Conservation (phyloP, 2,797 vertebrate species). For the Sylvilagus floridanus region DNA sequence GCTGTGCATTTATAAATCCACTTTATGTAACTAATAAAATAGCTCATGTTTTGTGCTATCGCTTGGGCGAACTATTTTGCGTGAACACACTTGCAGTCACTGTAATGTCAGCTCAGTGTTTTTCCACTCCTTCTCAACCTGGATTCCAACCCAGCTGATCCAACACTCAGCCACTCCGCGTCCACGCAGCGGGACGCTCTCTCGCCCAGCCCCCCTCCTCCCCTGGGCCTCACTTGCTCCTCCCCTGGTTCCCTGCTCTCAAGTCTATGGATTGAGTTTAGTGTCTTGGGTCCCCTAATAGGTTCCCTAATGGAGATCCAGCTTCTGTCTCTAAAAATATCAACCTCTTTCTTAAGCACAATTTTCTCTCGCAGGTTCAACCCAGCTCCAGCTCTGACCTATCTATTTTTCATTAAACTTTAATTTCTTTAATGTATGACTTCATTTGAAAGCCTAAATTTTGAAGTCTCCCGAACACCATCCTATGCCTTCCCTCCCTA, state of each 20-base stretch:
- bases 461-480: neutral
- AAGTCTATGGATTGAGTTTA: neutral
- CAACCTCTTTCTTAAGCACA: slow-evolving; percentile 70
- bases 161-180: neutral
- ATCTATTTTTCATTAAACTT: neutral
- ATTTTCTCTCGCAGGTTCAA: slow-evolving; percentile 54
- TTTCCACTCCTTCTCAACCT: neutral
- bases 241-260: neutral
- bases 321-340: neutral
- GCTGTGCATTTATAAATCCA: neutral
- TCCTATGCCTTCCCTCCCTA: neutral
- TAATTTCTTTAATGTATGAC: neutral
- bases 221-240: neutral
- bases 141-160: neutral
- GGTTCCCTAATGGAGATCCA: slow-evolving; percentile 18
- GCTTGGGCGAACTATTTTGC: neutral
- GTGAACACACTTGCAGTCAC: neutral
- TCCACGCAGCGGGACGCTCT: neutral
- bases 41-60: neutral
- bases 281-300: neutral
- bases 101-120: neutral
- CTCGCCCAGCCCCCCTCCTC: neutral
- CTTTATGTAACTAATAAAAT: neutral
- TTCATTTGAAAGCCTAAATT: slow-evolving; percentile 1
- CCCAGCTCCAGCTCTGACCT: neutral